Evolutionary conservation across 2,888 invertebrate species (phyloP), one percentile per base, ranked within the genome.

Genomic region (Alsophila aescularia): DNA sequence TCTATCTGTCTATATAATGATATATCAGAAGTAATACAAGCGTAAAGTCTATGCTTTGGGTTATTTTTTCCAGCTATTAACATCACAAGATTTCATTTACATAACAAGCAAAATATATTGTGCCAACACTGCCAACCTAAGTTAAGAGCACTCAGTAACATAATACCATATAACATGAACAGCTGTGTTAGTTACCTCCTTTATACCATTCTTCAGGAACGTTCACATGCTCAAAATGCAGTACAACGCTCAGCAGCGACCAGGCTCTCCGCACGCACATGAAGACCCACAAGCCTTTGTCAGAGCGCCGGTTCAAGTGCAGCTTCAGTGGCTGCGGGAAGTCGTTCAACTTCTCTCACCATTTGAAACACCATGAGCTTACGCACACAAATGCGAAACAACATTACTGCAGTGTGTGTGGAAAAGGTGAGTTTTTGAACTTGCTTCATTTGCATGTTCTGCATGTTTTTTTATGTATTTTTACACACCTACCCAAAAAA

Each of bases 301-400:
- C 82, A 0, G 85, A 91, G 60, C 73, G 88, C 41, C 72, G 75
- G 16, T 89, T 80, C 58, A 76, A 73, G 14, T 92, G 92, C 63
- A 73, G 72, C 36, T 74, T 75, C 50, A 49, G 52, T 0, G 82
- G 82, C 14, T 92, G 92, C 64, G 64, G 66, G 2, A 91, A 90
- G 67, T 70, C 83, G 8, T 92, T 92, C 64, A 92, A 92, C 64
- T 91, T 90, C 60, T 65, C 77, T 1, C 92, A 92, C 52, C 92
- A 92, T 64, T 66, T 90, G 53, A 88, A 83, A 56, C 85, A 91
- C 54, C 92, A 92, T 62, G 85, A 87, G 59, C 64, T 87, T 21
- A 88, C 87, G 0, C 92, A 92, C 56, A 85, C 83, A 1, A 79
- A 87, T 27, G 67, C 67, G 0, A 90, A 87, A 58, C 88, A 85